Conservation (phyloP, 2,113 vertebrate species). For the Semicossyphus pulcher region DNA sequence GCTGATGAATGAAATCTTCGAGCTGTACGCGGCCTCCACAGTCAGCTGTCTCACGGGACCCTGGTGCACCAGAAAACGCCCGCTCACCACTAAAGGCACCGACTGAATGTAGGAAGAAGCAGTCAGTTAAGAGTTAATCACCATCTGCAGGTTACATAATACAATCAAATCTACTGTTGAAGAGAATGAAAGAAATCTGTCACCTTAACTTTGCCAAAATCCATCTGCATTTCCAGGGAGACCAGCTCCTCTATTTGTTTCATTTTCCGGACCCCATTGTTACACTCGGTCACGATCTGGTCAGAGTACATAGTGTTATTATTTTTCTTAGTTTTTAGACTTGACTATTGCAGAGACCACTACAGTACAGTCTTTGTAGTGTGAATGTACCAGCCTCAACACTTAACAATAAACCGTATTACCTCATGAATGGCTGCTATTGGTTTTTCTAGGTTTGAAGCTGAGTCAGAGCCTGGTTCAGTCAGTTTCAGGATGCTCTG, state of each 20-base stretch:
- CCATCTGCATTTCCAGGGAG: slow-evolving; percentile 79
- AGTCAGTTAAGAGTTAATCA: slow-evolving; percentile 1
- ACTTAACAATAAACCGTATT: not conserved
- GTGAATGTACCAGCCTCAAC: not conserved
- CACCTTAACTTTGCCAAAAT: slow-evolving; percentile 84
- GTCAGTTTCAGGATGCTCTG: slow-evolving; percentile 82
- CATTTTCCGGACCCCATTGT: slow-evolving; percentile 76
- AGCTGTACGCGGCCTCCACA: slow-evolving; percentile 34
- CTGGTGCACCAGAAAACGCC: slow-evolving; percentile 79
- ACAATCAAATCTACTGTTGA: not conserved
- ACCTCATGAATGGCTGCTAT: slow-evolving; percentile 80
- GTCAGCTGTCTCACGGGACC: slow-evolving; percentile 78
- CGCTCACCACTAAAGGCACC: slow-evolving; percentile 80
- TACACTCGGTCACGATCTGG: slow-evolving; percentile 81
- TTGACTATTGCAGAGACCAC: too few species aligned
- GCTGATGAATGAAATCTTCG: slow-evolving; percentile 60
- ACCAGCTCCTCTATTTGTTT: slow-evolving; percentile 84
- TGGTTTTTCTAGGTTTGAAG: slow-evolving; percentile 66
- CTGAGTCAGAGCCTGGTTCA: slow-evolving; percentile 19
- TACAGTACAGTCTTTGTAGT: too few species aligned
- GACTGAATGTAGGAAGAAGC: slow-evolving; percentile 54
- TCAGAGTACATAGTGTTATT: not conserved
- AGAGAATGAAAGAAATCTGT: not conserved
- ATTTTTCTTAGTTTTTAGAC: too few species aligned
- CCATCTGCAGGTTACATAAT: not conserved